phyloP scores from a whole-genome alignment of 1,140 invertebrate genomes.

The Schlechtendalia chinensis region DNA sequence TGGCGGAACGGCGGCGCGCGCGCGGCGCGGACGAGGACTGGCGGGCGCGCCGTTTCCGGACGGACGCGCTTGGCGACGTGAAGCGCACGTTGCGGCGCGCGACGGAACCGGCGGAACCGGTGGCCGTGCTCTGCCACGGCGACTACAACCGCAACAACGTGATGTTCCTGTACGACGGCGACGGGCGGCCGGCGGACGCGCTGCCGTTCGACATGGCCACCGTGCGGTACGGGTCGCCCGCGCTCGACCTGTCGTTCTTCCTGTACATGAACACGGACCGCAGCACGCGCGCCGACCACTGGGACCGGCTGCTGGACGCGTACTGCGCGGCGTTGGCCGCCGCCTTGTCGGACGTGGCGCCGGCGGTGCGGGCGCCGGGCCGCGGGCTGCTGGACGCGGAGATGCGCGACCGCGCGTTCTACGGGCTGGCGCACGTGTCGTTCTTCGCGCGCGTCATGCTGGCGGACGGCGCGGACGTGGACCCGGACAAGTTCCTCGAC shows the following conservation, averaged over 20 bases:
- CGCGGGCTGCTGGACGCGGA: neutral
- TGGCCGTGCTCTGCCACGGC: slow-evolving; percentile 57
- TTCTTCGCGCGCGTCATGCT: slow-evolving; percentile 14
- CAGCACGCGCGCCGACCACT: slow-evolving; percentile 51
- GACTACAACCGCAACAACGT: slow-evolving; percentile 57
- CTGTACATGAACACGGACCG: slow-evolving; percentile 55
- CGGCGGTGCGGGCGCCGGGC: neutral
- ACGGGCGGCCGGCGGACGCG: slow-evolving; percentile 52
- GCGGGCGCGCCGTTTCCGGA: neutral
- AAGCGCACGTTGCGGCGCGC: neutral
- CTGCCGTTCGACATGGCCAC: slow-evolving; percentile 57
- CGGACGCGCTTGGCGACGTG: neutral
- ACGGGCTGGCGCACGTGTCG: neutral
- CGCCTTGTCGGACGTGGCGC: neutral
- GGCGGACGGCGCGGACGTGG: neutral
- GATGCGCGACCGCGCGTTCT: slow-evolving; percentile 17
- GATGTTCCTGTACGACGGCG: slow-evolving; percentile 52
- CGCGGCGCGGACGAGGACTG: neutral
- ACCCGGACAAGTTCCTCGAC: neutral
- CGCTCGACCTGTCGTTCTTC: slow-evolving; percentile 57
- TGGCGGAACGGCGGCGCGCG: neutral
- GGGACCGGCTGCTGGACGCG: slow-evolving; percentile 54
- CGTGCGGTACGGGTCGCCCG: slow-evolving; percentile 55
- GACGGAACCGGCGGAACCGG: slow-evolving; percentile 52
- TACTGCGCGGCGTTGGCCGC: slow-evolving; percentile 55